phyloP scores from a whole-genome alignment of 2,888 invertebrate species.

The Eupithecia centaureata region DNA sequence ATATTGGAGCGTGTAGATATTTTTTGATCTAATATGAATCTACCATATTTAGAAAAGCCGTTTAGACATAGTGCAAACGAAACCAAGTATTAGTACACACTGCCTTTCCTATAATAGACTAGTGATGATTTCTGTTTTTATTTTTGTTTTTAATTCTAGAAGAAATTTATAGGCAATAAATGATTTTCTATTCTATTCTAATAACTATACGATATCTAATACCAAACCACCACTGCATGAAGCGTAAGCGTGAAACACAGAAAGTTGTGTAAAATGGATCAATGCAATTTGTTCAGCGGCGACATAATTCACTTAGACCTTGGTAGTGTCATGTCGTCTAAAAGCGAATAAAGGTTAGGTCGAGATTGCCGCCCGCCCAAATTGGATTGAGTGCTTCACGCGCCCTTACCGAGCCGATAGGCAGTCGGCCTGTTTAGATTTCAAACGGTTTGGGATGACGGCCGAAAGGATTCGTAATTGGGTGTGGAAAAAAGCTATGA shows the following conservation, averaged over 20 bases:
- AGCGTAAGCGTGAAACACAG: background rate
- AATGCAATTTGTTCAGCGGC: slow-evolving; percentile 38
- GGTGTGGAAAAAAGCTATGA: slow-evolving; percentile 13
- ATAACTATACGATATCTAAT: background rate
- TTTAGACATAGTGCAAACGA: too few relatives aligned
- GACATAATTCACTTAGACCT: slow-evolving; percentile 29
- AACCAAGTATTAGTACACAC: too few relatives aligned
- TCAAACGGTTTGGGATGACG: slow-evolving; percentile 25
- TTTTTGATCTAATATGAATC: too few relatives aligned
- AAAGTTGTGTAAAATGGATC: slow-evolving; percentile 1
- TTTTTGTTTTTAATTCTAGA: too few relatives aligned
- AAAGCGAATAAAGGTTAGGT: slow-evolving; percentile 47
- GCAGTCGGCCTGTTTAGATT: slow-evolving; percentile 44
- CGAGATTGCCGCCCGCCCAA: slow-evolving; percentile 50
- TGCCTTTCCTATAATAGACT: too few relatives aligned
- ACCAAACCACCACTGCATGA: background rate
- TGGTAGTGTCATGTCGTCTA: slow-evolving; percentile 39
- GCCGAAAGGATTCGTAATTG: slow-evolving; percentile 35
- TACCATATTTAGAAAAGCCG: too few relatives aligned
- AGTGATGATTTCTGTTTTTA: too few relatives aligned
- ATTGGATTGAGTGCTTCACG: slow-evolving; percentile 55
- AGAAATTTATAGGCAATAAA: too few relatives aligned
- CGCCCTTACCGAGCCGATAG: slow-evolving; percentile 48
- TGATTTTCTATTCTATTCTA: too few relatives aligned
- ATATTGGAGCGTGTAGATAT: background rate